Conservation (phyloP, 2,797 vertebrate genomes). For the Uromys caudimaculatus region DNA sequence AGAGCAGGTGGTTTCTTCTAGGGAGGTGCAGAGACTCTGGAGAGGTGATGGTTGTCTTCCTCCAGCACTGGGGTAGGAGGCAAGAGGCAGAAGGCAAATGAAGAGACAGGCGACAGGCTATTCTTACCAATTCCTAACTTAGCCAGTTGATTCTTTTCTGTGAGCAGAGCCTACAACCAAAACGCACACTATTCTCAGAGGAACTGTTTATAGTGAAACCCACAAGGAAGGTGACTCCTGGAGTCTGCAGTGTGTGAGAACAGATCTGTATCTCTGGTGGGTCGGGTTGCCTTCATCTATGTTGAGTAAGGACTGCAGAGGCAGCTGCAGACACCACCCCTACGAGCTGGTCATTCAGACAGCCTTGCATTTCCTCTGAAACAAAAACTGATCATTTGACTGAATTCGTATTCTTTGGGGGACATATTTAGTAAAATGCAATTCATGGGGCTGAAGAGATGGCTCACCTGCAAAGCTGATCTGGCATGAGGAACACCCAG, state of each 20-base stretch:
- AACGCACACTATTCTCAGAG: not conserved
- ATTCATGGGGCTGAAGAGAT: not conserved
- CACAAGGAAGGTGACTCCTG: not conserved
- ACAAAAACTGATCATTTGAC: conserved; percentile 8
- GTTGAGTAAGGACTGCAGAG: not conserved
- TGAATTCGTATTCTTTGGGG: not conserved
- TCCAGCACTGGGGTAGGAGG: conserved; percentile 84
- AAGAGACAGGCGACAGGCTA: not conserved
- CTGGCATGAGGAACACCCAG: not conserved
- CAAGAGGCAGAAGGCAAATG: conserved; percentile 46
- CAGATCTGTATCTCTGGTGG: not conserved
- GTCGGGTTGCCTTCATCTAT: not conserved
- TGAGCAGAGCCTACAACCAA: not conserved
- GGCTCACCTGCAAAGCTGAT: not conserved
- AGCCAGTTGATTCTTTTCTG: not conserved
- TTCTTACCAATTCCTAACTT: not conserved
- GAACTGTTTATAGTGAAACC: not conserved
- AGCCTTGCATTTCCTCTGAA: not conserved
- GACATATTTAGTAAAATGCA: not conserved
- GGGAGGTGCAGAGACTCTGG: conserved; percentile 85
- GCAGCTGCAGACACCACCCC: not conserved
- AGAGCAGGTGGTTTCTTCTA: conserved; percentile 90
- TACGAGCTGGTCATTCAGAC: not conserved
- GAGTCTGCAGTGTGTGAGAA: not conserved
- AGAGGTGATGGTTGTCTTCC: conserved; percentile 78